Percentiles rank a stretch among this genome's conserved stretches.
Conservation (phyloP, 2,888 invertebrate genomes). For the Zygaena filipendulae region DNA sequence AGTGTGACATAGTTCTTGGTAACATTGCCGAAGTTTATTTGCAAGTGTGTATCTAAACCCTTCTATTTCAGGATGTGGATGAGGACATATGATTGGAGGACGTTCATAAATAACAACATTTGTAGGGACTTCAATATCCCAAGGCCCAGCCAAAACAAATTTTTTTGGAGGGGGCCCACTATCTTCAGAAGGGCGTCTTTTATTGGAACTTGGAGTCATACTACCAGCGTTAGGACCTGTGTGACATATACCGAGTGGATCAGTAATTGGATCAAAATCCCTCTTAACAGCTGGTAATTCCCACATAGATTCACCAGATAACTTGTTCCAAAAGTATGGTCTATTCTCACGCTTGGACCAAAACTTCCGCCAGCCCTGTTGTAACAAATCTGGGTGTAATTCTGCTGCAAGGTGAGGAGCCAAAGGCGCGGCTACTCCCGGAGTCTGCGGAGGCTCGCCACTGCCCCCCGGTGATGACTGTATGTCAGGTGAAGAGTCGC, state of each 20-base stretch:
- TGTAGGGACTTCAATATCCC: constrained; percentile 94
- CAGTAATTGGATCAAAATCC: constrained; percentile 91
- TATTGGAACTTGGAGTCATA: constrained; percentile 70
- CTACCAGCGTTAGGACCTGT: constrained; percentile 51
- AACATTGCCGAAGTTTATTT: constrained; percentile 88
- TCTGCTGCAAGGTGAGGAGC: constrained; percentile 57
- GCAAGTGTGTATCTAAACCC: constrained; percentile 84
- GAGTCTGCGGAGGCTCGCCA: constrained; percentile 65
- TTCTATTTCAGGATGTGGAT: constrained; percentile 95
- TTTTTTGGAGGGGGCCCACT: constrained; percentile 84
- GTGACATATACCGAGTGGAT: constrained; percentile 86
- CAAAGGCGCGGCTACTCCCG: constrained; percentile 67
- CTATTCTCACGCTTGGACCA: constrained; percentile 97
- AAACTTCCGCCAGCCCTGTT: constrained; percentile 96
- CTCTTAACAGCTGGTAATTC: constrained; percentile 88
- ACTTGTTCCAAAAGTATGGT: constrained; percentile 96
- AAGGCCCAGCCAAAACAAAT: constrained; percentile 89
- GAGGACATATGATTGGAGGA: constrained; percentile 84
- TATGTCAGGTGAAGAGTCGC: constrained; percentile 54
- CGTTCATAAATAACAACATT: constrained; percentile 92
- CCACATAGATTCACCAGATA: constrained; percentile 97
- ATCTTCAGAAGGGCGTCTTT: constrained; percentile 84
- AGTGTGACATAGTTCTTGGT: constrained; percentile 93
- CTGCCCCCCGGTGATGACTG: constrained; percentile 54
- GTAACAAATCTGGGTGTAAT: constrained; percentile 63